Base-by-base conservation (phyloP, 2,797 vertebrate genomes). In the Trichosurus vulpecula region DNA sequence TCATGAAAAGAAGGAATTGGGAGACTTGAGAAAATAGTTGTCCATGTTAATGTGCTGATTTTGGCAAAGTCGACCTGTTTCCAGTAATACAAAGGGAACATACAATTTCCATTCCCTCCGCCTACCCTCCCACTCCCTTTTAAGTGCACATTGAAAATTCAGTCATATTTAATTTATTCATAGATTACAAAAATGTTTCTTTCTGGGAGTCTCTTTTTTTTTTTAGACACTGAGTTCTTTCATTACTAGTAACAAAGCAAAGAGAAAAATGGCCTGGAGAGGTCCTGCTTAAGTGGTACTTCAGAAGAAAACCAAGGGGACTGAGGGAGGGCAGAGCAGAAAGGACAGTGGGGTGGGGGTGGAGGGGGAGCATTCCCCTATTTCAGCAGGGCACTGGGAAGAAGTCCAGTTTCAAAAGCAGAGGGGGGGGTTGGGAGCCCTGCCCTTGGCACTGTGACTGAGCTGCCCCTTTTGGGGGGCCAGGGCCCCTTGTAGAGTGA, bases 401-500 rank as follows among this genome's bases (percentile, higher is more conserved):
- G 87, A 97, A 19, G 56, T 98, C 93, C 56, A 97, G 93, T 19
- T 97, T 94, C 55, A 97, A 97, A 52, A 98, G 95, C 31, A 98
- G 51, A 31, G 97, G 0, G 2, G 2, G 96, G 97, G 91, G 94
- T 97, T 8, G 58, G 91, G 66, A 95, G 0, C 0, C 29, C 96
- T 25, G 98, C 95, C 90, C 95, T 96, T 0, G 0, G 97, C 94
- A 90, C 10, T 1, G 97, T 96, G 0, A 98, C 98, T 0, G 97
- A 97, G 27, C 94, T 97, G 1, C 99, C 0, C 99, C 98, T 98
- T 98, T 99, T 29, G 98, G 98, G 99, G 51, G 98, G 98, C 16
- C 98, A 98, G 61, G 99, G 99, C 66, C 99, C 99, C 0, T 99
- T 99, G 98, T 99, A 99, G 97, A 99, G 99, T 0, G 99, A 99